Evolutionary conservation across 2,888 invertebrate species (phyloP).

Genomic region (Ectemnius lituratus): DNA sequence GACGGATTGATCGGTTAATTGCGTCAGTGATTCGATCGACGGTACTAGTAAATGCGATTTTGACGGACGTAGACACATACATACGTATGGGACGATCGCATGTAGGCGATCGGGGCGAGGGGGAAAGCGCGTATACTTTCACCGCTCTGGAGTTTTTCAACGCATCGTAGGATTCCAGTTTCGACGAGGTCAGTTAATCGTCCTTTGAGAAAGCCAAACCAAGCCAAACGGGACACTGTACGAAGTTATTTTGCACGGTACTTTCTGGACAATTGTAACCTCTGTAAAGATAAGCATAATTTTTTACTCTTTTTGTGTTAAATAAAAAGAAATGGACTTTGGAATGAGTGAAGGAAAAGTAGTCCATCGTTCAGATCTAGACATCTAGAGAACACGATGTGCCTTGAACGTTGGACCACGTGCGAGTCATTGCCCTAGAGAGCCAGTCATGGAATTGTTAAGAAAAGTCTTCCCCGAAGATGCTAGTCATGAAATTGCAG

Average conservation of each 20-base stretch:
- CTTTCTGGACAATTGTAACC: too few relatives aligned
- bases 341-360: too few relatives aligned
- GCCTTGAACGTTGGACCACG: too few relatives aligned
- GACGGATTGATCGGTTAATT: slow-evolving; percentile 16
- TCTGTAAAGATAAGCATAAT: too few relatives aligned
- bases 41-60: slow-evolving; percentile 22
- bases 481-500: too few relatives aligned
- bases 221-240: slow-evolving; percentile 14
- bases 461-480: too few relatives aligned
- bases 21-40: slow-evolving; percentile 12
- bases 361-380: too few relatives aligned
- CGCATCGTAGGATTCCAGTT: slow-evolving; percentile 17
- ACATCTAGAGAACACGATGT: too few relatives aligned
- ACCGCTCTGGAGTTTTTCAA: slow-evolving; percentile 27
- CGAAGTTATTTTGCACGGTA: background rate
- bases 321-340: too few relatives aligned
- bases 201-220: slow-evolving; percentile 42
- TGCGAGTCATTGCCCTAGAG: too few relatives aligned
- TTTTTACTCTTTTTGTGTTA: too few relatives aligned
- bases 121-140: slow-evolving; percentile 44
- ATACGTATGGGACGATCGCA: slow-evolving; percentile 30
- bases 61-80: slow-evolving; percentile 19
- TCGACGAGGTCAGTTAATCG: slow-evolving; percentile 9
- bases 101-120: slow-evolving; percentile 18
- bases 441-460: too few relatives aligned